phyloP scores from a whole-genome alignment of 2,888 invertebrate species.

The Atherix ibis region DNA sequence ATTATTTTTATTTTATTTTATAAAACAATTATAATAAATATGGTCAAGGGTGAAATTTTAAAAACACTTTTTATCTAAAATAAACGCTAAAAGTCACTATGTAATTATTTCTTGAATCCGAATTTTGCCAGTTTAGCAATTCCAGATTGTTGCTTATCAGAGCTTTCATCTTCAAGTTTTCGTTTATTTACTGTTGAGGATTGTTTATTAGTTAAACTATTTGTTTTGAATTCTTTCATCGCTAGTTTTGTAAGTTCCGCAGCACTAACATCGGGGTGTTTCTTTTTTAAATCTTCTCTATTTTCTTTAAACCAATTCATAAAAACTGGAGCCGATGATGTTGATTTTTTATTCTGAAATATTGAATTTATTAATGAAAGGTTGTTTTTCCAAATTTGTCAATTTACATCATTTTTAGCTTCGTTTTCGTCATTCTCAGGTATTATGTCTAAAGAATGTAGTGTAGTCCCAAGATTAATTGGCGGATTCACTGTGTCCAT shows the following conservation, averaged over 20 bases:
- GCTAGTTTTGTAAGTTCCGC: slow-evolving; percentile 41
- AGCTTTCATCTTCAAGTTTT: slow-evolving; percentile 23
- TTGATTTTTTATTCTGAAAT: slow-evolving; percentile 6
- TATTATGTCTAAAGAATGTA: too few species aligned
- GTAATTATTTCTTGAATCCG: slow-evolving; percentile 19
- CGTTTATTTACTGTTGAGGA: slow-evolving; percentile 25
- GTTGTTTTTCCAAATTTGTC: background rate
- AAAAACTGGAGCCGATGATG: slow-evolving; percentile 34
- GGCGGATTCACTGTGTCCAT: too few species aligned
- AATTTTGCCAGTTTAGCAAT: slow-evolving; percentile 30
- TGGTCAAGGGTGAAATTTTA: too few species aligned
- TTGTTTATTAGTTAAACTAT: background rate
- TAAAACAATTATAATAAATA: too few species aligned
- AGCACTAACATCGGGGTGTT: slow-evolving; percentile 38
- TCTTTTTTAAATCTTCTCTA: slow-evolving; percentile 37
- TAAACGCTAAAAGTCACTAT: too few species aligned
- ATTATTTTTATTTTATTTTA: too few species aligned
- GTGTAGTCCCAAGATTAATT: too few species aligned
- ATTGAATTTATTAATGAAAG: background rate
- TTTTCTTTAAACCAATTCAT: slow-evolving; percentile 44
- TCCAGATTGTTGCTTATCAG: slow-evolving; percentile 12
- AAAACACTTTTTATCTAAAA: too few species aligned
- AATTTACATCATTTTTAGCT: slow-evolving; percentile 11
- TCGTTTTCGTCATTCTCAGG: slow-evolving; percentile 12
- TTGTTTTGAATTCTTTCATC: slow-evolving; percentile 22